phyloP scores from a whole-genome alignment of 1,140 invertebrate genomes.

The Plutomurus gul region DNA sequence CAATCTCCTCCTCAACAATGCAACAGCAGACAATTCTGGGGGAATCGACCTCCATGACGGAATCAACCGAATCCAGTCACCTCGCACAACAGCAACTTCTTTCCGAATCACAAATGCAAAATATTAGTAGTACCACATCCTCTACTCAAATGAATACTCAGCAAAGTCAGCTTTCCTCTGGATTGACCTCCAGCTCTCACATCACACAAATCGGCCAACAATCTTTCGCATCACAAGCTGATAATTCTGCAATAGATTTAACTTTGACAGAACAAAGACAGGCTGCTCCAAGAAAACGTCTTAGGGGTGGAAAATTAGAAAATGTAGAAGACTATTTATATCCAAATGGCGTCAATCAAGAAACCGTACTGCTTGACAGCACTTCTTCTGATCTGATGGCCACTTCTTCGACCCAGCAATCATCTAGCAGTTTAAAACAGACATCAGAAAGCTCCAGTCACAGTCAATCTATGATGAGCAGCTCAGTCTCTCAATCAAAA shows the following conservation, averaged over 20 bases:
- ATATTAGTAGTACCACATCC: not conserved
- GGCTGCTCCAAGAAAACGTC: not conserved
- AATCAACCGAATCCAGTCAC: not conserved
- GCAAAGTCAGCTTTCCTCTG: not conserved
- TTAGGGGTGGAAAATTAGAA: constrained; percentile 46
- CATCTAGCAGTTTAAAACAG: not conserved
- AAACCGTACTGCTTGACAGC: not conserved
- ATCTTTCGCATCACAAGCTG: not conserved
- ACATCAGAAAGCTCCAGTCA: not conserved
- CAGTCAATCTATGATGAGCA: not conserved
- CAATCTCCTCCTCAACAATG: not conserved
- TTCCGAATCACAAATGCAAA: not conserved
- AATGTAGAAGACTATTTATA: constrained; percentile 49
- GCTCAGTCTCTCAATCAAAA: not conserved
- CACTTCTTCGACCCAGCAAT: not conserved
- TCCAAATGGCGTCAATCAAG: constrained; percentile 30
- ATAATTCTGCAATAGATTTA: not conserved
- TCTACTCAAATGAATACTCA: not conserved
- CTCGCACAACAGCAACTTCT: not conserved
- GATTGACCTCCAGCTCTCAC: not conserved
- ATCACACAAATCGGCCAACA: not conserved
- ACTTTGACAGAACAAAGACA: not conserved
- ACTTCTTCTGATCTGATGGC: not conserved
- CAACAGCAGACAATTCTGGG: not conserved
- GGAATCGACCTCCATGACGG: not conserved